Percentiles rank a stretch among this genome's conserved stretches.
Conservation (phyloP, 2,797 vertebrate species). For the Bradypus variegatus region DNA sequence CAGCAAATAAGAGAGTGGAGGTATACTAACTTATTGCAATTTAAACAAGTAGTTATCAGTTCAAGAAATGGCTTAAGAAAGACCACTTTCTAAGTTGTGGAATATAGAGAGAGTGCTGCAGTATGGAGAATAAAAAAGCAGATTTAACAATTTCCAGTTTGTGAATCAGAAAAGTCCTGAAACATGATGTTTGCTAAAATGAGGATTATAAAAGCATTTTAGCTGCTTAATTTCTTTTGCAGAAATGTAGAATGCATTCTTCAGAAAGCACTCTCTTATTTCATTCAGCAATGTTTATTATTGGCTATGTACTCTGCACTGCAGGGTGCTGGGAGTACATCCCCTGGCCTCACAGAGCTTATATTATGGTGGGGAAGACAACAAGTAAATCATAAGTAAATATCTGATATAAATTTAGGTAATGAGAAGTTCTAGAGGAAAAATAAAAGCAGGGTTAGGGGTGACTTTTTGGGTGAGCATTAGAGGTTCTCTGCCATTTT, state of each 20-base stretch:
- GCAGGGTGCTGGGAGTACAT: neutral
- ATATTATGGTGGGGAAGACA: neutral
- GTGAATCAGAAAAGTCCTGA: neutral
- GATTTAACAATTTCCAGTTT: neutral
- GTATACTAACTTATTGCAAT: neutral
- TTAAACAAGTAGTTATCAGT: neutral
- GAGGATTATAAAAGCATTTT: neutral
- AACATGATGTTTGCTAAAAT: neutral
- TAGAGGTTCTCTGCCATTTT: neutral
- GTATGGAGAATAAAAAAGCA: neutral
- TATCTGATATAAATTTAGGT: neutral
- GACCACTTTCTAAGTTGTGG: neutral
- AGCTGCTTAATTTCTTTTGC: neutral
- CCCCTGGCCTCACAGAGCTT: neutral
- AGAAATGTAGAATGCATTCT: neutral
- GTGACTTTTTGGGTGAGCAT: neutral
- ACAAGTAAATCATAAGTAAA: neutral
- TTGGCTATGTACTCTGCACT: accelerated
- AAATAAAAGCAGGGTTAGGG: neutral
- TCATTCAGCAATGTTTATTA: too few species aligned
- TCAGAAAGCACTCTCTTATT: neutral
- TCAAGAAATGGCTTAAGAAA: neutral
- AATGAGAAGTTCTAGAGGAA: neutral
- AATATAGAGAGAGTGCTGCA: neutral
- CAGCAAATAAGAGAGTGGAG: neutral